These are phyloP conservation scores for Galemys pyrenaicus DNA, from an alignment of 2,113 vertebrate genomes.

Conservation along the genomic window DNA sequence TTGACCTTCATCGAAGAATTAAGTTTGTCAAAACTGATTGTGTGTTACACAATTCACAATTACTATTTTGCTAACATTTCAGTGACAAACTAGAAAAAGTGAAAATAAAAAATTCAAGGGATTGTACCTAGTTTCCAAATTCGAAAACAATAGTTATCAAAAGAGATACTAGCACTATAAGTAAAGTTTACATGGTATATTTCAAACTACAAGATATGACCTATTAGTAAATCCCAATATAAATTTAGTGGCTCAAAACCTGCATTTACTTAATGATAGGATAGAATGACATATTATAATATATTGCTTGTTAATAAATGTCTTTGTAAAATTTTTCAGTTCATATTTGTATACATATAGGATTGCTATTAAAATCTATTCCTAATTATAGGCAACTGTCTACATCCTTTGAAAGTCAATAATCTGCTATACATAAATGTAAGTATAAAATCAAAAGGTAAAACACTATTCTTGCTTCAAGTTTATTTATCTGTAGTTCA, in stretches of 20 bases:
- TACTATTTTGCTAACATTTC: neutral
- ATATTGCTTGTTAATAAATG: neutral
- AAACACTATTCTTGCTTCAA: neutral
- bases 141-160: neutral
- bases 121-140: neutral
- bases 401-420: constrained; percentile 11
- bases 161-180: constrained; percentile 10
- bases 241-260: neutral
- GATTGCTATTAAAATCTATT: neutral
- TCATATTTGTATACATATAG: neutral
- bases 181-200: constrained; percentile 21
- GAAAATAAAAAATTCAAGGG: neutral
- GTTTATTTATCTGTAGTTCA: neutral
- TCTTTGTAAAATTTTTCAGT: neutral
- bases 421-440: neutral
- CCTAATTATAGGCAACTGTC: neutral
- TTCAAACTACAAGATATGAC: constrained; percentile 11
- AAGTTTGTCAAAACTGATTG: constrained; percentile 28
- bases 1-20: neutral
- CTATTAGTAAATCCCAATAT: neutral
- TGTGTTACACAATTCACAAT: neutral
- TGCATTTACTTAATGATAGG: neutral
- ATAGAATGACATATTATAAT: neutral
- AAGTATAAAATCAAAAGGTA: neutral
- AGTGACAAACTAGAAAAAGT: neutral